Percentiles rank a stretch among this genome's conserved stretches.
phyloP scores from a whole-genome alignment of 2,113 vertebrate species.

The Orcinus orca region DNA sequence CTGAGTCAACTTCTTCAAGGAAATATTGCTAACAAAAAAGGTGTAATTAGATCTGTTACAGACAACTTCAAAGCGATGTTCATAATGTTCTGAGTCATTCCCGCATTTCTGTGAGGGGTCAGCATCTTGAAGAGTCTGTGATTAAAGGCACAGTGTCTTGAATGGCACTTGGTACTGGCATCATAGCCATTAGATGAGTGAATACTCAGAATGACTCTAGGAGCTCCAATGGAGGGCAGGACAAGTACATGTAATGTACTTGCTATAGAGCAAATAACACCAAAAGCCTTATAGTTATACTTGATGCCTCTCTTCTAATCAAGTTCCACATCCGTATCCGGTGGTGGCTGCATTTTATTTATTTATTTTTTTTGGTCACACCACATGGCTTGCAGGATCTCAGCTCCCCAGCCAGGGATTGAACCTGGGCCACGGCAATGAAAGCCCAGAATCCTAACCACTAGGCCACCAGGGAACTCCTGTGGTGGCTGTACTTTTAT shows the following conservation, averaged over 20 bases:
- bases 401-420: background rate
- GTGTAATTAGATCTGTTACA: conserved; percentile 35
- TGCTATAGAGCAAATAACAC: background rate
- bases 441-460: background rate
- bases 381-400: background rate
- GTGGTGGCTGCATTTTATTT: background rate
- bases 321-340: background rate
- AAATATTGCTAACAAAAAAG: conserved; percentile 19
- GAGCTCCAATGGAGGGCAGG: background rate
- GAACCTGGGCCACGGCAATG: background rate
- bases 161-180: background rate
- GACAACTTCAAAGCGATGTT: background rate
- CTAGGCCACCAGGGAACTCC: background rate
- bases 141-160: background rate
- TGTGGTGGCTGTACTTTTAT: background rate
- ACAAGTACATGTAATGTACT: background rate
- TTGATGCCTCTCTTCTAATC: background rate
- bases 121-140: background rate
- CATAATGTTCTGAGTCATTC: conserved; percentile 2
- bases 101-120: background rate
- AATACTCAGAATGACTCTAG: background rate
- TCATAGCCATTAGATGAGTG: background rate
- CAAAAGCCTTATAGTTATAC: background rate
- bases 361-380: background rate
- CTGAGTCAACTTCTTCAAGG: background rate